phyloP scores from a whole-genome alignment of 92 coral and sea anemone species.

The Phymanthus crucifer region DNA sequence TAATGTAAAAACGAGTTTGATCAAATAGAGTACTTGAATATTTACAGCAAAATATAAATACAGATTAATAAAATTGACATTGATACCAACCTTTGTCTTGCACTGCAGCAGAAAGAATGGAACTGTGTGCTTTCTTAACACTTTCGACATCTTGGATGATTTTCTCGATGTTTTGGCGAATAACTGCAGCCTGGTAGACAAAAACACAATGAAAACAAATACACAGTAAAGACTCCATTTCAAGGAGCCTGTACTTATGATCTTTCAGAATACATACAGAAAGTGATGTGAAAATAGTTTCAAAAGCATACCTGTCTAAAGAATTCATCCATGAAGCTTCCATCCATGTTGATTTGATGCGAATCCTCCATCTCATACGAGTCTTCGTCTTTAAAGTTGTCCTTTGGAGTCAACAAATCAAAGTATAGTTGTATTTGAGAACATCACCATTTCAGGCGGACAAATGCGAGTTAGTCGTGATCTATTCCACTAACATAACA shows the following conservation, averaged over 20 bases:
- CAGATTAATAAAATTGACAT: not conserved
- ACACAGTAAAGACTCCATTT: not conserved
- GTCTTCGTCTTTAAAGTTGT: constrained; percentile 47
- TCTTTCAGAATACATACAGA: not conserved
- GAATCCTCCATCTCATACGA: constrained; percentile 58
- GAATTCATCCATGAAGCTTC: constrained; percentile 69
- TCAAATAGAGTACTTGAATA: not conserved
- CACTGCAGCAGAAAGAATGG: constrained; percentile 85
- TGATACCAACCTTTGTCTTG: constrained; percentile 77
- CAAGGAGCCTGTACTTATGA: not conserved
- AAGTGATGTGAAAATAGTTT: not conserved
- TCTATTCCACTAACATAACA: not conserved
- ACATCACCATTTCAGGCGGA: not conserved
- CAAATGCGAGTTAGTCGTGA: constrained; percentile 4
- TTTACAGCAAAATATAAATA: not conserved
- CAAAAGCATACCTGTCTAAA: constrained; percentile 50
- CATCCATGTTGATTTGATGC: constrained; percentile 48
- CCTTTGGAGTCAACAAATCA: constrained; percentile 25
- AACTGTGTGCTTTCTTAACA: constrained; percentile 88
- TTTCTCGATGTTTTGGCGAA: constrained; percentile 77
- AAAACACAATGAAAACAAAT: not conserved
- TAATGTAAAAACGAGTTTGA: not conserved
- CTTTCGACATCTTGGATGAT: constrained; percentile 88
- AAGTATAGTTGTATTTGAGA: not conserved
- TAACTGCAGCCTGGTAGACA: constrained; percentile 70